phyloP scores from a whole-genome alignment of 2,888 invertebrate genomes.

The Gymnocheta viridis region DNA sequence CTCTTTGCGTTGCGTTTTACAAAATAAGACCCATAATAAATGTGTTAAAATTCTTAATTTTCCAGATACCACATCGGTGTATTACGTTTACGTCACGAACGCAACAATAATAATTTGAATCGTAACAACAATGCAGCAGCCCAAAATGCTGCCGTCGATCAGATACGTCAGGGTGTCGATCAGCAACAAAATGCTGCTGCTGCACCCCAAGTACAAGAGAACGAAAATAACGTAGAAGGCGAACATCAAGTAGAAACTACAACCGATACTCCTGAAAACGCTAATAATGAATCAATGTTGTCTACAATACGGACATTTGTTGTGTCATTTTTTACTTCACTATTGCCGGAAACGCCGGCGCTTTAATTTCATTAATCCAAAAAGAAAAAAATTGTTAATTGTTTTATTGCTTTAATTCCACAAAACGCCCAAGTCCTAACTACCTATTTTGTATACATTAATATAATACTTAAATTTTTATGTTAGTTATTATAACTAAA shows the following conservation, averaged over 20 bases:
- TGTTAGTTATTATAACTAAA: slow-evolving; percentile 35
- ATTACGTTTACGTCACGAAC: slow-evolving; percentile 84
- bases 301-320: slow-evolving; percentile 94
- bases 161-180: slow-evolving; percentile 70
- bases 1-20: too few species aligned
- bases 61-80: slow-evolving; percentile 89
- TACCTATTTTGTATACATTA: slow-evolving; percentile 26
- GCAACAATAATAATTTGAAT: slow-evolving; percentile 81
- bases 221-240: slow-evolving; percentile 48
- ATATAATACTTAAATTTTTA: slow-evolving; percentile 44
- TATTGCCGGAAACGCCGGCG: slow-evolving; percentile 93
- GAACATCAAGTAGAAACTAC: slow-evolving; percentile 55
- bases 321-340: slow-evolving; percentile 95
- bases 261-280: slow-evolving; percentile 72
- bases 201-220: slow-evolving; percentile 23
- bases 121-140: slow-evolving; percentile 79
- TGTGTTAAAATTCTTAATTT: neutral
- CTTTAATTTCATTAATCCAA: slow-evolving; percentile 50
- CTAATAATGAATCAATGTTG: slow-evolving; percentile 85
- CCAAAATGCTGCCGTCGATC: slow-evolving; percentile 73
- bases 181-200: slow-evolving; percentile 62
- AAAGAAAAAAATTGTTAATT: slow-evolving; percentile 39
- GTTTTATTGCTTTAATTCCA: slow-evolving; percentile 57
- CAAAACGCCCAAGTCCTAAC: slow-evolving; percentile 18
- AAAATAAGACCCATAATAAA: too few species aligned